Evolutionary conservation across 2,888 invertebrate genomes (phyloP), one percentile per base, ranked within the genome.

Genomic region (Gibbula magus): DNA sequence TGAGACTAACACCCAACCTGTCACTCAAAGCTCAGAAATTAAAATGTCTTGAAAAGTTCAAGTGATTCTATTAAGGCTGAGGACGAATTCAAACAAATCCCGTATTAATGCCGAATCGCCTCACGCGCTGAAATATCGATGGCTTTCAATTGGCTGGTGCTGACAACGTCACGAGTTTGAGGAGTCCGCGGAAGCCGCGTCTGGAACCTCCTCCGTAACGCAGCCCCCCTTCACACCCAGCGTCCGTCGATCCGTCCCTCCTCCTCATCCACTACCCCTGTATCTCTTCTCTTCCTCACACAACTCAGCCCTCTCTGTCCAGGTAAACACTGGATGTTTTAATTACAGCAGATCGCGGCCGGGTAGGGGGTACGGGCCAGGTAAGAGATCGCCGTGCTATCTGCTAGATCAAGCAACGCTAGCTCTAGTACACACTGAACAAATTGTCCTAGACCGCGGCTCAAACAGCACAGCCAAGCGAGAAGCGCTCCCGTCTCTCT

Each of bases 11-110:
- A 70, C 70, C 70, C 29, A 70, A 35, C 20, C 70, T 70, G 70
- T 70, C 70, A 70, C 70, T 70, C 70, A 70, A 32, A 20, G 70
- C 39, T 16, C 20, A 32, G 35, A 70, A 70, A 70, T 70, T 70
- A 70, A 70, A 70, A 70, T 70, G 70, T 70, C 70, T 70, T 70
- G 70, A 32, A 70, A 70, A 39, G 70, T 70, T 70, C 70, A 70
- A 70, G 70, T 70, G 70, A 70, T 70, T 70, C 70, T 70, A 70
- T 70, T 70, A 70, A 70, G 35, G 70, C 70, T 29, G 70, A 35
- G 18, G 70, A 39, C 39, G 70, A 70, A 70, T 70, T 70, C 70
- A 70, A 70, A 70, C 70, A 70, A 70, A 70, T 70, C 70, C 70
- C 32, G 70, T 35, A 70, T 70, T 70, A 70, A 70, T 70, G 39